Percentiles rank a stretch among this genome's conserved stretches.
Evolutionary conservation across 2,113 vertebrate species (phyloP).

Genomic region (Egretta garzetta): DNA sequence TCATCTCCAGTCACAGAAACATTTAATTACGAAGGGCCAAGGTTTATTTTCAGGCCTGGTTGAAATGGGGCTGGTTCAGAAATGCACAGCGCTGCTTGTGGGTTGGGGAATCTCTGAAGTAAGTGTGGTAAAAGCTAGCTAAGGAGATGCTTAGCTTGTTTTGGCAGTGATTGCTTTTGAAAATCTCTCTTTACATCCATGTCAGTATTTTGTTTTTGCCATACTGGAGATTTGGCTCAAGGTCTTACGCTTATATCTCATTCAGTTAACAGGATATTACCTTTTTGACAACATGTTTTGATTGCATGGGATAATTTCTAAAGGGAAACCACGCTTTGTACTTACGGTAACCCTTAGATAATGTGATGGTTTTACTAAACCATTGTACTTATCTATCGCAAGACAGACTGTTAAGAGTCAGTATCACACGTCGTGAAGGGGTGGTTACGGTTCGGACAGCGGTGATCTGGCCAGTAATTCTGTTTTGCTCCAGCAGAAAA

Average conservation of each 20-base stretch:
- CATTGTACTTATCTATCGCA: background rate
- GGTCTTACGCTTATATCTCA: background rate
- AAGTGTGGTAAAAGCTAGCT: background rate
- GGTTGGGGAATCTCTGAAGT: background rate
- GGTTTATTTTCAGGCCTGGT: background rate
- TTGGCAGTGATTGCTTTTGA: background rate
- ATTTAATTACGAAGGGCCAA: background rate
- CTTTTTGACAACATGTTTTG: background rate
- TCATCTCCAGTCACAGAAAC: background rate
- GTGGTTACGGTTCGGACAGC: background rate
- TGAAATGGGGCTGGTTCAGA: background rate
- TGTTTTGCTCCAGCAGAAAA: background rate
- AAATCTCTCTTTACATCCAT: background rate
- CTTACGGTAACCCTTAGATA: background rate
- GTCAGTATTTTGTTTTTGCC: background rate
- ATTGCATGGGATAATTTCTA: background rate
- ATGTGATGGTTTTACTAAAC: background rate
- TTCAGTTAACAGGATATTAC: background rate
- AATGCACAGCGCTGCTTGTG: background rate
- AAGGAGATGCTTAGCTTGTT: background rate
- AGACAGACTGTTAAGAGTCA: background rate
- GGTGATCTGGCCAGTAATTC: background rate
- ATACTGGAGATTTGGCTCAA: background rate
- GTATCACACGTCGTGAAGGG: background rate
- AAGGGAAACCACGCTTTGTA: background rate